Evolutionary conservation across 2,888 invertebrate species (phyloP).

Genomic region (Augochlorella aurata): DNA sequence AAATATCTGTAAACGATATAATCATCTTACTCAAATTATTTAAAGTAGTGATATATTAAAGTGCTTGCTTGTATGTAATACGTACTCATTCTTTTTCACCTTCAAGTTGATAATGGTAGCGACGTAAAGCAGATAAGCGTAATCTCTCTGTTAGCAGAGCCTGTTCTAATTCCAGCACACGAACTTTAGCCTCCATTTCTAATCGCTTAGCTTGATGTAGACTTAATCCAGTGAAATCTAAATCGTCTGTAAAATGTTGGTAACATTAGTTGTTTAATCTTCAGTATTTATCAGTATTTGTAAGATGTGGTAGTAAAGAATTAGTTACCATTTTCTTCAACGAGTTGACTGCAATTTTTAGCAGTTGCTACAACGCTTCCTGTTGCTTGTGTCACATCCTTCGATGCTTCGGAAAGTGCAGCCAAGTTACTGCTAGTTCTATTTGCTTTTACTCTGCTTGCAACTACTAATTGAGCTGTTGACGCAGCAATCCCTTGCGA

Average conservation of each 20-base stretch:
- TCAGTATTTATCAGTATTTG: neutral
- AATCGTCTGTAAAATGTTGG: conserved; percentile 85
- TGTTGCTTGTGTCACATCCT: conserved; percentile 94
- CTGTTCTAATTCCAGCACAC: conserved; percentile 95
- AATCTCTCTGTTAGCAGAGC: conserved; percentile 94
- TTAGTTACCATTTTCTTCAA: conserved; percentile 83
- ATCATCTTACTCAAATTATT: neutral
- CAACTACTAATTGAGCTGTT: conserved; percentile 98
- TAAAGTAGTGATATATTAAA: neutral
- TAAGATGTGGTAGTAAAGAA: neutral
- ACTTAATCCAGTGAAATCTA: conserved; percentile 94
- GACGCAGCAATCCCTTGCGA: conserved; percentile 98
- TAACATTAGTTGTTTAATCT: neutral
- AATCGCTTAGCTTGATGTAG: conserved; percentile 96
- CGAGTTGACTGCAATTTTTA: conserved; percentile 92
- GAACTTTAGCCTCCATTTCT: conserved; percentile 99
- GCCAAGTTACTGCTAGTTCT: conserved; percentile 90
- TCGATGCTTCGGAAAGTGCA: conserved; percentile 93
- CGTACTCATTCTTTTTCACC: conserved; percentile 81
- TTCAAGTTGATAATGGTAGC: conserved; percentile 95
- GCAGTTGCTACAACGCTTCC: conserved; percentile 97
- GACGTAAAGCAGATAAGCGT: conserved; percentile 92
- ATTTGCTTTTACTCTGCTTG: conserved; percentile 97
- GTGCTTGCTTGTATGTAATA: neutral
- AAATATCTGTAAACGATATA: conserved; percentile 31